phyloP scores from a whole-genome alignment of 2,888 invertebrate genomes.

The Ennomos erosarius region DNA sequence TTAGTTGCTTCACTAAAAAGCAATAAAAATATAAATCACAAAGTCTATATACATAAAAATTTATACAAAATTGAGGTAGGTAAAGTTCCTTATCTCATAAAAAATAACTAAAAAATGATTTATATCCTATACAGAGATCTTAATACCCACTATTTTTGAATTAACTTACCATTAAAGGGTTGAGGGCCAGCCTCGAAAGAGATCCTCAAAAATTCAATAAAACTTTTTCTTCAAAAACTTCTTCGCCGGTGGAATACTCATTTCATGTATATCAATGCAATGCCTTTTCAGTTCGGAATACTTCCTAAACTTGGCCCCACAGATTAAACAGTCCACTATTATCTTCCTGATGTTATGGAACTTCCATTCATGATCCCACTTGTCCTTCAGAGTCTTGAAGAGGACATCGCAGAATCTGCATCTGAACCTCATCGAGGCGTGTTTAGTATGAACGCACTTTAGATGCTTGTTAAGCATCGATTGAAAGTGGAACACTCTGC shows the following conservation, averaged over 20 bases:
- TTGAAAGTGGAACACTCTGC: constrained; percentile 70
- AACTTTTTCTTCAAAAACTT: constrained; percentile 44
- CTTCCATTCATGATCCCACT: constrained; percentile 81
- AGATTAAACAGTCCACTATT: constrained; percentile 70
- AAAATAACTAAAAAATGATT: no score
- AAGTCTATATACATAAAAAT: no score
- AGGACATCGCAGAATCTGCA: constrained; percentile 68
- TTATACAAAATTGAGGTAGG: no score
- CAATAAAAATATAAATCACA: no score
- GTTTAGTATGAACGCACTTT: constrained; percentile 62
- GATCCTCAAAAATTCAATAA: neutral
- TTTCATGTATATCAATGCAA: constrained; percentile 56
- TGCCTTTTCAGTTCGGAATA: constrained; percentile 72
- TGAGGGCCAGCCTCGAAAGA: constrained; percentile 7
- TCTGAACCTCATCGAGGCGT: constrained; percentile 51
- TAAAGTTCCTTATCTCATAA: no score
- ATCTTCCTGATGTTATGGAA: constrained; percentile 74
- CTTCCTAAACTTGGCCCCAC: constrained; percentile 73
- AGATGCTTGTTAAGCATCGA: constrained; percentile 77
- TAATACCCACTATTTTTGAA: no score
- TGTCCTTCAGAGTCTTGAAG: constrained; percentile 68
- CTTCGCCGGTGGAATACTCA: constrained; percentile 64
- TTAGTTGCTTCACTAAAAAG: no score
- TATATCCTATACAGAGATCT: no score
- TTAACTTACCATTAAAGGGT: no score